Evolutionary conservation across 2,797 vertebrate species (phyloP).

Genomic region (Periophthalmus magnuspinnatus): DNA sequence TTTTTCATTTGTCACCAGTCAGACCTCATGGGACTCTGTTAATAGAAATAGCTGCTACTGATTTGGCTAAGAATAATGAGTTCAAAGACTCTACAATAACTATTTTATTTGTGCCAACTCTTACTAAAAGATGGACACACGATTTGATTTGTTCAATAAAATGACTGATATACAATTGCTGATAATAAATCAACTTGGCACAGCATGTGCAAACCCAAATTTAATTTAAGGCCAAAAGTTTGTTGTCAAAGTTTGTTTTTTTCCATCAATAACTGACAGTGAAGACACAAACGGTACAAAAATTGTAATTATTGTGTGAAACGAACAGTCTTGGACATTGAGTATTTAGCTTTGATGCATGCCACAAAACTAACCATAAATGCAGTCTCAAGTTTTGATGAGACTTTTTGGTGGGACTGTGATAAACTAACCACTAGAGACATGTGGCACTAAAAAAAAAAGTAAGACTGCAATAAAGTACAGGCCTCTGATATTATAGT

Average conservation of each 20-base stretch:
- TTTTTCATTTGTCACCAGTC: constrained; percentile 13
- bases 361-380: not conserved
- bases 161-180: too few relatives aligned
- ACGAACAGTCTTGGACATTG: constrained; percentile 14
- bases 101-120: too few relatives aligned
- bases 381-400: not conserved
- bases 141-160: too few relatives aligned
- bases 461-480: not conserved
- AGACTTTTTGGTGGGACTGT: not conserved
- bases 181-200: not conserved
- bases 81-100: not conserved
- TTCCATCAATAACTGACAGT: too few relatives aligned
- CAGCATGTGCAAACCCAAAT: not conserved
- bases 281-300: too few relatives aligned
- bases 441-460: not conserved
- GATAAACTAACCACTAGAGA: not conserved
- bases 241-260: too few relatives aligned
- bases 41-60: constrained; percentile 7
- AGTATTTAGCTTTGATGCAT: not conserved
- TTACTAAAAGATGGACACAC: too few relatives aligned
- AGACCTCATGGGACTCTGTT: constrained; percentile 11
- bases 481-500: not conserved
- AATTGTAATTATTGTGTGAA: constrained; percentile 21
- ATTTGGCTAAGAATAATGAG: constrained; percentile 8
- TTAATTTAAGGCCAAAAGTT: too few relatives aligned